phyloP scores from a whole-genome alignment of 1,140 invertebrate genomes.

The Drosophila suzukii region DNA sequence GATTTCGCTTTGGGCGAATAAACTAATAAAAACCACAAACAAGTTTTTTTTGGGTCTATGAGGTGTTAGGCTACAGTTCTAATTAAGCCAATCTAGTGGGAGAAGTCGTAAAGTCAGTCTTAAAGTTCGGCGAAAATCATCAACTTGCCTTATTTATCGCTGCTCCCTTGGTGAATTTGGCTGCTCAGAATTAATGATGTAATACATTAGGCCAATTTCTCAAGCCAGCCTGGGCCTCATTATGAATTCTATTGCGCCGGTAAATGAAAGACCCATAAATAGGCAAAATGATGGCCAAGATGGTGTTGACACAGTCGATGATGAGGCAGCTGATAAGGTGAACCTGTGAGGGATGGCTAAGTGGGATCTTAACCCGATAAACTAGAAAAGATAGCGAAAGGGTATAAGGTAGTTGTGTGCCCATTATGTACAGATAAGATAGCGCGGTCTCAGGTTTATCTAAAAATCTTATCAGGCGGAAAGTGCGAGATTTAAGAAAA shows the following conservation, averaged over 20 bases:
- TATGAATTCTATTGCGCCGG: constrained; percentile 46
- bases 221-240: constrained; percentile 21
- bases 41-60: constrained; percentile 13
- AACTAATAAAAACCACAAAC: constrained; percentile 22
- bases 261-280: constrained; percentile 39
- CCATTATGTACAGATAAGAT: constrained; percentile 33
- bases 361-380: constrained; percentile 11
- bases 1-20: constrained; percentile 21
- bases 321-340: constrained; percentile 4
- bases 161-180: constrained; percentile 38
- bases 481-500: background rate
- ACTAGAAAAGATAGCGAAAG: constrained; percentile 13
- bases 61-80: constrained; percentile 51
- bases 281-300: constrained; percentile 42
- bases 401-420: constrained; percentile 3
- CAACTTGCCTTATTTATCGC: constrained; percentile 33
- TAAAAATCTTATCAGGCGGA: constrained; percentile 27
- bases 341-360: background rate
- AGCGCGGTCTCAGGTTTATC: constrained; percentile 22
- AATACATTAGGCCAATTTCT: constrained; percentile 50
- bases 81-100: constrained; percentile 37
- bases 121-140: constrained; percentile 44
- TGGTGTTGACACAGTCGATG: constrained; percentile 36
- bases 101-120: constrained; percentile 43
- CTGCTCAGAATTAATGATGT: constrained; percentile 47